These are phyloP conservation scores for Seriola dumerili DNA, from an alignment of 2,113 vertebrate species.

Conservation along the genomic window DNA sequence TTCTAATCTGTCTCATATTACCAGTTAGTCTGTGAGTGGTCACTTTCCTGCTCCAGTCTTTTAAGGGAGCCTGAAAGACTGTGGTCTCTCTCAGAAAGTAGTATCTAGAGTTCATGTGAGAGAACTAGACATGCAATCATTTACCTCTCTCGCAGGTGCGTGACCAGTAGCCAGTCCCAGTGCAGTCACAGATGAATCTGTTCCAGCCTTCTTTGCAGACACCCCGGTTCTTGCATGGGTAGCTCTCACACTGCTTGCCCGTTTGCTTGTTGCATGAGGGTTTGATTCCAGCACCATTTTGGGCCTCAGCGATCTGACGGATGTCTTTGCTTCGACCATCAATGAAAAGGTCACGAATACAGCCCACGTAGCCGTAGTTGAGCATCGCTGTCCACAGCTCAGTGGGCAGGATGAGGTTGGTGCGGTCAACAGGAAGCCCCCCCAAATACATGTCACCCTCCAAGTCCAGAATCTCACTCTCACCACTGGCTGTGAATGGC, in stretches of 20 bases:
- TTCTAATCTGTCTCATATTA: background rate
- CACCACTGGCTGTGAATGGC: conserved; percentile 96
- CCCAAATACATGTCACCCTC: conserved; percentile 98
- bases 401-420: conserved; percentile 94
- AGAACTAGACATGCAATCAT: background rate
- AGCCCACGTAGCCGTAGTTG: conserved; percentile 98
- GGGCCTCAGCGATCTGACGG: conserved; percentile 94
- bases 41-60: no score
- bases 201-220: conserved; percentile 98
- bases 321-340: conserved; percentile 98
- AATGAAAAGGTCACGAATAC: conserved; percentile 96
- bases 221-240: conserved; percentile 95
- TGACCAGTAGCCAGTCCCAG: conserved; percentile 95
- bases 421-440: conserved; percentile 92
- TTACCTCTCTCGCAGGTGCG: conserved; percentile 96
- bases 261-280: conserved; percentile 92
- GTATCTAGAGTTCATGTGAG: background rate
- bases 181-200: conserved; percentile 98
- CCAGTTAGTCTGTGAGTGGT: background rate
- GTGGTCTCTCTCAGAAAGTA: background rate
- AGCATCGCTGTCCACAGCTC: conserved; percentile 99
- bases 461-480: conserved; percentile 97
- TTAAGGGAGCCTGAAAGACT: background rate
- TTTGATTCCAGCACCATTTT: conserved; percentile 96
- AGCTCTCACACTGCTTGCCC: conserved; percentile 96